Evolutionary conservation across 2,113 vertebrate species (phyloP), one percentile per base, ranked within the genome.

Genomic region (Blennius ocellaris): DNA sequence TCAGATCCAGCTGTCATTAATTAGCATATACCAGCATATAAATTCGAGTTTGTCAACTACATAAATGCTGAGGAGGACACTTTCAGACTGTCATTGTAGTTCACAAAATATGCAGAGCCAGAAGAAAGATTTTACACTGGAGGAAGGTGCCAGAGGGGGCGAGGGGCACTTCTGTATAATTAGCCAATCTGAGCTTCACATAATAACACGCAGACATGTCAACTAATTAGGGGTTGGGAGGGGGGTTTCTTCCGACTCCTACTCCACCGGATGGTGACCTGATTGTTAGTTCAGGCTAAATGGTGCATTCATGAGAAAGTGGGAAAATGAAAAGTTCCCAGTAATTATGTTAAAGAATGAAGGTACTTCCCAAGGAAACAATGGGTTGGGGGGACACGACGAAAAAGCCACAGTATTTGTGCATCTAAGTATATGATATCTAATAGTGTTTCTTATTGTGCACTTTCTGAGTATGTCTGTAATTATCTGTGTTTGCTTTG

Each of bases 171-270:
- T 45, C 37, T 63, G 56, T 76, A 80, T 78, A 89, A 87, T 88
- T 79, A 85, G 67, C 64, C 21, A 81, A 69, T 77, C 47, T 63
- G 69, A 76, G 44, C 78, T 74, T 45, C 69, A 75, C 72, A 83
- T 83, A 83, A 61, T 50, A 51, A 62, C 69, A 62, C 16, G 6
- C 69, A 76, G 52, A 74, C 45, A 6, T 66, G 65, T 36, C 67
- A 21, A 15, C 82, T 83, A 81, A 86, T 86, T 85, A 64, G 73
- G 54, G 80, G 54, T 64, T 61, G 9, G 49, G 67, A 36, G 0
- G 67, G 39, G 0, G 0, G 9, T 76, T 82, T 70, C 7, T 9
- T 44, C 21, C 53, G 38, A 7, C 67, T 87, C 39, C 56, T 59
- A 56, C 40, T 69, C 81, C 71, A 47, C 59, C 11, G 59, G 57